Percentiles rank a stretch among this genome's conserved stretches.
Conservation (phyloP, 2,888 invertebrate species). For the Aphelenchoides bicaudatus region DNA sequence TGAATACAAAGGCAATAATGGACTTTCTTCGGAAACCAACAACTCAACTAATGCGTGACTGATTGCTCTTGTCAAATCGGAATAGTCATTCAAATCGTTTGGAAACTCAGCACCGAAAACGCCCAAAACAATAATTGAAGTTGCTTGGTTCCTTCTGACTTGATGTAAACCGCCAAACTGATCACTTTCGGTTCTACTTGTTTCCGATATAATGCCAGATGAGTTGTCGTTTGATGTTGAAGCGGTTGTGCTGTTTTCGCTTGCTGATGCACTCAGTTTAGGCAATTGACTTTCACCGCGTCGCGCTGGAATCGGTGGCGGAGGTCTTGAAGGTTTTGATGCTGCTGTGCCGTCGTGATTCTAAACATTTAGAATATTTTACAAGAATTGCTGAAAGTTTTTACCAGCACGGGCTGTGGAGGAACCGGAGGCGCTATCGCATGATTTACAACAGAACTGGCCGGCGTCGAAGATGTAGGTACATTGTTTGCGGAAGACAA, state of each 20-base stretch:
- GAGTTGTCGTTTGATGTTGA: neutral
- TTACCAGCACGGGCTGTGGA: neutral
- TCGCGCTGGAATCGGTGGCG: constrained; percentile 32
- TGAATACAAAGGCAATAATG: constrained; percentile 82
- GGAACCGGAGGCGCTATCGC: constrained; percentile 22
- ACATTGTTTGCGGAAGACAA: constrained; percentile 21
- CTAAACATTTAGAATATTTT: too few species aligned
- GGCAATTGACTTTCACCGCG: constrained; percentile 20
- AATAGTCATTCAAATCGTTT: constrained; percentile 72
- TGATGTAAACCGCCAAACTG: constrained; percentile 25
- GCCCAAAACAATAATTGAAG: constrained; percentile 89
- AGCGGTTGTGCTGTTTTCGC: neutral
- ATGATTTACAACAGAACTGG: constrained; percentile 28
- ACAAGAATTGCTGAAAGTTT: neutral
- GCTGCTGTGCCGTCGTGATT: too few species aligned
- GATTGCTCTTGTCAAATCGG: constrained; percentile 53
- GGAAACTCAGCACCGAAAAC: constrained; percentile 98
- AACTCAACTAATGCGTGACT: constrained; percentile 85
- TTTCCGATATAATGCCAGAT: neutral
- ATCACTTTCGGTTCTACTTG: constrained; percentile 5
- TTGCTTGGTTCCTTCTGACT: constrained; percentile 86
- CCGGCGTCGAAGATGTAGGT: constrained; percentile 19
- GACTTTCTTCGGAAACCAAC: constrained; percentile 78
- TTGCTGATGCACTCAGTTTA: constrained; percentile 11
- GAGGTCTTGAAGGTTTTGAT: too few species aligned